Evolutionary conservation across 2,113 vertebrate species (phyloP).

Genomic region (Neodon shergylaensis): DNA sequence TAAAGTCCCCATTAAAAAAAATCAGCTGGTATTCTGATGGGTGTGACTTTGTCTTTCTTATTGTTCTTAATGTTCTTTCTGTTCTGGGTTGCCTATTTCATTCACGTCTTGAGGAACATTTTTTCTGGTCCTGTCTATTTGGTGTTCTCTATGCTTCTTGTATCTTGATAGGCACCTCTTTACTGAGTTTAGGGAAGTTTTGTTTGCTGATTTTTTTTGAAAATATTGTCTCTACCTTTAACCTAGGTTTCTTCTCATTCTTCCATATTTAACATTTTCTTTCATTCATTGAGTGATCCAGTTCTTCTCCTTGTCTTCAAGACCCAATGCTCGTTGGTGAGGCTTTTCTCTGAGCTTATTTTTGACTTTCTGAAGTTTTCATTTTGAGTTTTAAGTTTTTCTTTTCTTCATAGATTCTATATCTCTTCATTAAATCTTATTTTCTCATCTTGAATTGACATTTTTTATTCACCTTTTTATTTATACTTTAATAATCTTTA

Average conservation of each 20-base stretch:
- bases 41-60: neutral
- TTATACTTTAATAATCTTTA: neutral
- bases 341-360: accelerated
- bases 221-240: neutral
- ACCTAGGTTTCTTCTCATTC: neutral
- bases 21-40: neutral
- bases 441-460: neutral
- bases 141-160: neutral
- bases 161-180: neutral
- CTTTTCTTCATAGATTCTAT: neutral
- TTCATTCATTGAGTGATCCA: neutral
- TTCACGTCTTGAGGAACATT: neutral
- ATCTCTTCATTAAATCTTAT: neutral
- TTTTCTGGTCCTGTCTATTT: neutral
- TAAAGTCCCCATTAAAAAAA: neutral
- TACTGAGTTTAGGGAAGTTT: neutral
- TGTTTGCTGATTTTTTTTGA: neutral
- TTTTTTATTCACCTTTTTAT: neutral
- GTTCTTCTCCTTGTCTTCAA: neutral
- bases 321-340: neutral
- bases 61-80: neutral
- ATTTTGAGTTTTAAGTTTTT: neutral
- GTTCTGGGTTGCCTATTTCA: neutral
- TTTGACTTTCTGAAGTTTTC: neutral
- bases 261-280: neutral